phyloP scores from a whole-genome alignment of 2,113 vertebrate species.

The Pachypanchax playfairii region DNA sequence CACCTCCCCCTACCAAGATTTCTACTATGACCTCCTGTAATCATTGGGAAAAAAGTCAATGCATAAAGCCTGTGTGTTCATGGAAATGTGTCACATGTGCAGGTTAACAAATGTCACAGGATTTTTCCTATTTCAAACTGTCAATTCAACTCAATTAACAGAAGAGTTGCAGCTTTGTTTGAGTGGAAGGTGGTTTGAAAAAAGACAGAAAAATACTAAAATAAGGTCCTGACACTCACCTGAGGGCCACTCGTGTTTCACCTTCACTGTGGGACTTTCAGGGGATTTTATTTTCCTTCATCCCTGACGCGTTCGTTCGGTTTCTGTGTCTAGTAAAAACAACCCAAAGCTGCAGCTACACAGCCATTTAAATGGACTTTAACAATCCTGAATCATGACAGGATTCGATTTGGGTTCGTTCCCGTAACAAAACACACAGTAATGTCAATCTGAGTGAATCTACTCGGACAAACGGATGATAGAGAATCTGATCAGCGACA shows the following conservation, averaged over 20 bases:
- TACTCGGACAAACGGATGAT: not conserved
- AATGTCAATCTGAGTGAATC: not conserved
- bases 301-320: not conserved
- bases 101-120: not conserved
- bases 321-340: not conserved
- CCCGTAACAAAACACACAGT: not conserved
- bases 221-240: constrained; percentile 26
- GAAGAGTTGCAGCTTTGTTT: not conserved
- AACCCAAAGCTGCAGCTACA: not conserved
- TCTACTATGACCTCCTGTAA: constrained; percentile 24
- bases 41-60: not conserved
- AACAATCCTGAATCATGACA: too few species aligned
- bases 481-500: not conserved
- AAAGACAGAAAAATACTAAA: not conserved
- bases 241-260: not conserved
- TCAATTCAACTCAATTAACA: not conserved
- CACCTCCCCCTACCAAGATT: constrained; percentile 34
- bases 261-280: not conserved
- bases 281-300: constrained; percentile 3
- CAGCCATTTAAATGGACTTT: too few species aligned
- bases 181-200: too few species aligned
- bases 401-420: too few species aligned
- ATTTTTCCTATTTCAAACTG: not conserved
- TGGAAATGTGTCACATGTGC: constrained; percentile 43
- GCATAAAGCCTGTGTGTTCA: not conserved